Evolutionary conservation across 2,888 invertebrate species (phyloP).

Genomic region (Hemaris fuciformis): DNA sequence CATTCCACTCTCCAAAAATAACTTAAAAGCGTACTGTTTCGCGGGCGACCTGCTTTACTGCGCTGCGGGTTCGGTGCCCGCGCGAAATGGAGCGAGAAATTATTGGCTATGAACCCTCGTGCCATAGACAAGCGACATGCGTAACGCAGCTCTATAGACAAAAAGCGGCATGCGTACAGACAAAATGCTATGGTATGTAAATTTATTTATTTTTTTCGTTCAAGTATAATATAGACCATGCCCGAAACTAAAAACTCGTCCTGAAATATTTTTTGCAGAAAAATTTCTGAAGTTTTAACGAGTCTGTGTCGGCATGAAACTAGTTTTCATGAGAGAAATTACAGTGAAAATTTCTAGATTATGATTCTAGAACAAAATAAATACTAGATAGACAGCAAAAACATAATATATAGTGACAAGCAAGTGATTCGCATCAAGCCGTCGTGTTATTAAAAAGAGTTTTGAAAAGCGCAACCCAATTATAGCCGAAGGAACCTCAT

Average conservation of each 20-base stretch:
- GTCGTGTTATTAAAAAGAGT: too few relatives aligned
- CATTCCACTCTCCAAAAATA: constrained; percentile 22
- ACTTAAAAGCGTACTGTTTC: constrained; percentile 28
- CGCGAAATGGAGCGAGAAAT: constrained; percentile 58
- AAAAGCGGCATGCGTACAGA: too few relatives aligned
- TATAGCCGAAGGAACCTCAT: too few relatives aligned
- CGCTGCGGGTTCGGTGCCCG: constrained; percentile 43
- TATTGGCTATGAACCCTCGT: constrained; percentile 26
- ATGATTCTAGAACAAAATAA: neutral
- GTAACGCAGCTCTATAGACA: neutral
- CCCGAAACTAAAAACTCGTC: neutral
- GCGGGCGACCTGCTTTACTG: constrained; percentile 5
- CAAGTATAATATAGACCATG: neutral
- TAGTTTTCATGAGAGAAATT: neutral
- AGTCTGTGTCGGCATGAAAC: neutral
- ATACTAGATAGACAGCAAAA: too few relatives aligned
- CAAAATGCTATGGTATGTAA: neutral
- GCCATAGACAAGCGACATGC: constrained; percentile 27
- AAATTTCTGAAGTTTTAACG: neutral
- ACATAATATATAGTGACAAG: too few relatives aligned
- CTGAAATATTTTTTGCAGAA: neutral
- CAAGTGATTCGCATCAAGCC: too few relatives aligned
- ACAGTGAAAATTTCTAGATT: neutral
- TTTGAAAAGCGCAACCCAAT: too few relatives aligned
- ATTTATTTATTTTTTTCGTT: too few relatives aligned